Conservation (phyloP, 2,888 invertebrate species). For the Ecliptopera silaceata region DNA sequence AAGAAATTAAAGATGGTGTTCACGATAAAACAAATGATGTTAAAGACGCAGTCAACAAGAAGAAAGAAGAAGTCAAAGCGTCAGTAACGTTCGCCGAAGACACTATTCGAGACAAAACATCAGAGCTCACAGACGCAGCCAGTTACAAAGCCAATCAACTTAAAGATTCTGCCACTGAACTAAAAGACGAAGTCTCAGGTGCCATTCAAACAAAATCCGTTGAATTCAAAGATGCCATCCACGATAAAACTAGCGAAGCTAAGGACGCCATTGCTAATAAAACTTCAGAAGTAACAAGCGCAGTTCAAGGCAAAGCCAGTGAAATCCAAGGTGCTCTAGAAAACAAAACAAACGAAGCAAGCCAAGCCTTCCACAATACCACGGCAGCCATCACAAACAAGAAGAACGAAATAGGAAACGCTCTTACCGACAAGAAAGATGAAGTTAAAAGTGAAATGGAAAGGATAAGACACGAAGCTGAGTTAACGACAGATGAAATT, state of each 20-base stretch:
- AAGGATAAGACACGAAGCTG: conserved; percentile 72
- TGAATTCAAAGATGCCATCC: conserved; percentile 39
- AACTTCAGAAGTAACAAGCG: conserved; percentile 39
- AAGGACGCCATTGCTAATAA: conserved; percentile 38
- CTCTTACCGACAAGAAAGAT: conserved; percentile 56
- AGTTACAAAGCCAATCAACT: conserved; percentile 46
- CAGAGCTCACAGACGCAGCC: conserved; percentile 35
- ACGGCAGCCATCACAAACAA: conserved; percentile 50
- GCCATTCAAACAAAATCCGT: conserved; percentile 41
- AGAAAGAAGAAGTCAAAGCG: conserved; percentile 36
- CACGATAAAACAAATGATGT: conserved; percentile 36
- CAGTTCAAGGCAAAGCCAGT: conserved; percentile 35
- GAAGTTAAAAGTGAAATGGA: conserved; percentile 63
- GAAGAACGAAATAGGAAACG: conserved; percentile 50
- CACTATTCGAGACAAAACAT: conserved; percentile 44
- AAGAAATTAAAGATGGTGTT: conserved; percentile 47
- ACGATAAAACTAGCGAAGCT: conserved; percentile 37
- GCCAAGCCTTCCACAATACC: conserved; percentile 47
- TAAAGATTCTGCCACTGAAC: conserved; percentile 34
- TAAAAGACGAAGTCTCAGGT: conserved; percentile 42
- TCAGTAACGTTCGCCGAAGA: conserved; percentile 35
- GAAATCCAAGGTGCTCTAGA: conserved; percentile 42
- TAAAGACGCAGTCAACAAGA: conserved; percentile 35
- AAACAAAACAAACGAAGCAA: conserved; percentile 41
- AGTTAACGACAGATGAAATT: conserved; percentile 72